A percentile compares a stretch with the other conserved stretches of the same genome.
phyloP scores from a whole-genome alignment of 2,888 invertebrate genomes.

The Tetranychus piercei region DNA sequence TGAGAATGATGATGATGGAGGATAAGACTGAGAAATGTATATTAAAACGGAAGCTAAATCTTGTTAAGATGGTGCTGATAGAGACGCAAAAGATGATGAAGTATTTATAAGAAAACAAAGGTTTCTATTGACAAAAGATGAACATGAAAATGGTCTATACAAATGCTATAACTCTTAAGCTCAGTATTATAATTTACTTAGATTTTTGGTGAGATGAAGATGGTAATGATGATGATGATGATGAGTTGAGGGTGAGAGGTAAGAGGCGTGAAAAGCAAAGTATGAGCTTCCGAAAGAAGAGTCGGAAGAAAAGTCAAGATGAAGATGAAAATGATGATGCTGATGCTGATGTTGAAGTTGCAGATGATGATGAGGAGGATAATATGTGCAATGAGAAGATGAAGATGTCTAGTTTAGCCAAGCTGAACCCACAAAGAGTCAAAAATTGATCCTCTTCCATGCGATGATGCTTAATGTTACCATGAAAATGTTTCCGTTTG shows the following conservation, averaged over 20 bases:
- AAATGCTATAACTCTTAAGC: neutral
- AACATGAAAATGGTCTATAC: neutral
- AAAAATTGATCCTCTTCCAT: neutral
- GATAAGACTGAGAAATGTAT: neutral
- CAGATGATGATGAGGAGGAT: neutral
- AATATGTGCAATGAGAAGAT: neutral
- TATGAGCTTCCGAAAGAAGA: neutral
- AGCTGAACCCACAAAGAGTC: neutral
- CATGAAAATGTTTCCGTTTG: neutral
- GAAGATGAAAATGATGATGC: neutral
- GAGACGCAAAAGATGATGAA: neutral
- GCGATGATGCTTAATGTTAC: neutral
- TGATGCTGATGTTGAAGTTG: neutral
- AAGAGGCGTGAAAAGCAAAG: neutral
- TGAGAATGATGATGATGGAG: neutral
- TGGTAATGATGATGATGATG: neutral
- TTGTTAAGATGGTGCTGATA: slow-evolving; percentile 1
- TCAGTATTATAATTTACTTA: no score
- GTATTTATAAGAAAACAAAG: neutral
- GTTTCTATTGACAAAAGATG: neutral
- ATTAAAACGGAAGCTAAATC: slow-evolving; percentile 1
- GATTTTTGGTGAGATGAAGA: neutral
- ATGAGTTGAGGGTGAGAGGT: neutral
- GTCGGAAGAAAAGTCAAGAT: neutral
- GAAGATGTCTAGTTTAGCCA: neutral